phyloP scores from a whole-genome alignment of 2,113 vertebrate species.

The Callionymus lyra region DNA sequence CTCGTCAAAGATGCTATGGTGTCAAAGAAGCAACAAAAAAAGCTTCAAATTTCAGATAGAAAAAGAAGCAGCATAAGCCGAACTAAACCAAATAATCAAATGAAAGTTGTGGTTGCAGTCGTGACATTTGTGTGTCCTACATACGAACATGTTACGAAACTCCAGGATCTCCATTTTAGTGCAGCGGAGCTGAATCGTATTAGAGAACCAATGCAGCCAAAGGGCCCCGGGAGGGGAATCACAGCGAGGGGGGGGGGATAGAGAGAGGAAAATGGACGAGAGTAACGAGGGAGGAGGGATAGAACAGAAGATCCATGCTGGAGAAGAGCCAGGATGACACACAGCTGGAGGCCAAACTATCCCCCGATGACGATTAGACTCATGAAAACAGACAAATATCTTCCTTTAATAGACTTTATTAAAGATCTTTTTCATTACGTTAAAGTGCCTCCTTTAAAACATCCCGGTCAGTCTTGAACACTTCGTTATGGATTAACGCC shows the following conservation, averaged over 20 bases:
- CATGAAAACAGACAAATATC: conserved; percentile 5
- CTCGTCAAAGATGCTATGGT: no score
- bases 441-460: conserved; percentile 62
- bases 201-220: not conserved
- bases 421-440: conserved; percentile 38
- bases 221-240: not conserved
- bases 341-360: conserved; percentile 38
- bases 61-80: no score
- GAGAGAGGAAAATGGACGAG: not conserved
- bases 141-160: conserved; percentile 13
- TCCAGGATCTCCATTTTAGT: not conserved
- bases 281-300: not conserved
- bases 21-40: no score
- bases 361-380: conserved; percentile 35
- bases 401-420: conserved; percentile 58
- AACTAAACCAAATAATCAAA: no score
- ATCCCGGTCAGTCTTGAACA: conserved; percentile 25
- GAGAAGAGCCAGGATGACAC: conserved; percentile 25
- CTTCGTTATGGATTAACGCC: conserved; percentile 47
- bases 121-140: no score
- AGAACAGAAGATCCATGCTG: conserved; percentile 3
- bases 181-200: not conserved
- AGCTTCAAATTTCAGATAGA: no score
- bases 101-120: no score
- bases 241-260: no score